Percentiles rank a stretch among this genome's conserved stretches.
Evolutionary conservation across 2,113 vertebrate genomes (phyloP).

Genomic region (Semicossyphus pulcher): DNA sequence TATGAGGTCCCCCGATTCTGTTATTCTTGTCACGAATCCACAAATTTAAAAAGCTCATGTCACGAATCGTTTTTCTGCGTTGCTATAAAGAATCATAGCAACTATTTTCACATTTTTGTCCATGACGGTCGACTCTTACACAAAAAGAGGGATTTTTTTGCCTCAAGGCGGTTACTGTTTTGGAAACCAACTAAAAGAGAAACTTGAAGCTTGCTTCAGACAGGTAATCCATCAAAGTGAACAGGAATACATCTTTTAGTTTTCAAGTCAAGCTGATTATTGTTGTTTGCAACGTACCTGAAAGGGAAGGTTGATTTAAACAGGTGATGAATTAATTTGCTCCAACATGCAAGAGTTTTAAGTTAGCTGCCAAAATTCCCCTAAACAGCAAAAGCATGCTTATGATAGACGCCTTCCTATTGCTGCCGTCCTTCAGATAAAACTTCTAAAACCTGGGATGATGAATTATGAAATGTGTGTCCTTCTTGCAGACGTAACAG

Average conservation of each 20-base stretch:
- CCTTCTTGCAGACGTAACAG: not conserved
- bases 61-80: not conserved
- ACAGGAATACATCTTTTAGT: conserved; percentile 5
- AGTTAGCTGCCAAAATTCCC: conserved; percentile 2
- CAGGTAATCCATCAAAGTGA: conserved; percentile 30
- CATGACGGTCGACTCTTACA: not conserved
- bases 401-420: too few relatives aligned
- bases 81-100: conserved; percentile 17
- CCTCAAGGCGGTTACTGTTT: not conserved
- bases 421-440: too few relatives aligned
- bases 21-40: not conserved
- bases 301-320: not conserved
- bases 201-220: conserved; percentile 19
- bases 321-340: not conserved
- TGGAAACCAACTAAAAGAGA: conserved; percentile 4
- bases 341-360: not conserved
- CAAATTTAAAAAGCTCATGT: not conserved
- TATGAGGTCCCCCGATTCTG: not conserved
- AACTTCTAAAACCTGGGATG: too few relatives aligned
- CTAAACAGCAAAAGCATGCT: not conserved
- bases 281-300: conserved; percentile 29
- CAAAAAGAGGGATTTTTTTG: conserved; percentile 22
- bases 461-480: too few relatives aligned
- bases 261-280: conserved; percentile 29
- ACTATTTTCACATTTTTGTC: not conserved